A percentile compares a stretch with the other conserved stretches of the same genome.
Conservation (phyloP, 2,888 invertebrate species). For the Iselma pallidipennis region DNA sequence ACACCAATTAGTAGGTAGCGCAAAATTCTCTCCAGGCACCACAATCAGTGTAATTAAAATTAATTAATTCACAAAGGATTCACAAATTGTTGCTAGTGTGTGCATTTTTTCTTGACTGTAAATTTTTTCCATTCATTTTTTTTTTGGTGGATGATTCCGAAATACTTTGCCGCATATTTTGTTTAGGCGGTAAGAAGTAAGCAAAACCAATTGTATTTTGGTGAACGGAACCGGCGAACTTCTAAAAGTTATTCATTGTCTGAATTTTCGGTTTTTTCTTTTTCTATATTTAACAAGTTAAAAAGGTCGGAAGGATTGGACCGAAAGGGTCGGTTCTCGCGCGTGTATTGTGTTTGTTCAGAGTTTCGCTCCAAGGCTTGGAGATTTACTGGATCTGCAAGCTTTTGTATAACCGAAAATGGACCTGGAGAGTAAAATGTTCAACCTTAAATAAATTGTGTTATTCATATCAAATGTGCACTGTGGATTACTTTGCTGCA, state of each 20-base stretch:
- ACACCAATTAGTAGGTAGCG: too few species aligned
- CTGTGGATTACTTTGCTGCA: slow-evolving; percentile 4
- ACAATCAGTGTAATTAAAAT: too few species aligned
- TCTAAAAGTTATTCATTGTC: slow-evolving; percentile 23
- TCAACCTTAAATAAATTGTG: slow-evolving; percentile 18
- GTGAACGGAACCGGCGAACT: slow-evolving; percentile 18
- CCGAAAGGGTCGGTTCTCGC: slow-evolving; percentile 21
- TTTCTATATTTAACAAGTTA: slow-evolving; percentile 19
- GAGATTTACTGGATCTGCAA: slow-evolving; percentile 31
- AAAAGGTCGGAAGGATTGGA: slow-evolving; percentile 29
- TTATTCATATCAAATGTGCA: slow-evolving; percentile 16
- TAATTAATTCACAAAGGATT: too few species aligned
- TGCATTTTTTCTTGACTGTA: not conserved
- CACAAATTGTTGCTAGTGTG: not conserved
- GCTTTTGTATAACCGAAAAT: slow-evolving; percentile 30
- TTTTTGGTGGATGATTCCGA: not conserved
- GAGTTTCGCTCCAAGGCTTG: slow-evolving; percentile 28
- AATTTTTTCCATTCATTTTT: not conserved
- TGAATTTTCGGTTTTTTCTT: slow-evolving; percentile 7
- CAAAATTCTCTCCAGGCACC: too few species aligned
- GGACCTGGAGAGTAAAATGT: slow-evolving; percentile 22
- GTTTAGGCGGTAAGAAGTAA: not conserved
- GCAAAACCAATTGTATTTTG: slow-evolving; percentile 17
- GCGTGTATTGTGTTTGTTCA: slow-evolving; percentile 28
- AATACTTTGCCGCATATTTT: not conserved